A percentile compares a stretch with the other conserved stretches of the same genome.
phyloP scores from a whole-genome alignment of 2,113 vertebrate species.

The Gulo gulo region DNA sequence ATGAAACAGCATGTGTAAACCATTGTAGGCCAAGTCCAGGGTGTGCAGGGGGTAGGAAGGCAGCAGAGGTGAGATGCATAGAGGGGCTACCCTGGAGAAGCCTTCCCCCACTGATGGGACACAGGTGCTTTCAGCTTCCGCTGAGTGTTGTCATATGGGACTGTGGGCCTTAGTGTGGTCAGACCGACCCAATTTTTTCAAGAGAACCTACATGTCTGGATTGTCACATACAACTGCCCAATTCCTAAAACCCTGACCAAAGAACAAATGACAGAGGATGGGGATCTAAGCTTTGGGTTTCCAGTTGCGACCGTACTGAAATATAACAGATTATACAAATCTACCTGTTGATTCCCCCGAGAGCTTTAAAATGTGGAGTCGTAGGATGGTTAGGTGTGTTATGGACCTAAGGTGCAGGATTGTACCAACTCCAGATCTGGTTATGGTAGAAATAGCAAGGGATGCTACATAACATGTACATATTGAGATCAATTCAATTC shows the following conservation, averaged over 20 bases:
- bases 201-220: neutral
- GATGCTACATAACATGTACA: neutral
- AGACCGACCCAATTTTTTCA: neutral
- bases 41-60: neutral
- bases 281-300: neutral
- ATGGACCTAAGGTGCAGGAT: neutral
- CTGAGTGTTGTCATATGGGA: neutral
- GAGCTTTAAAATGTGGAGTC: neutral
- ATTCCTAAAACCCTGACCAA: neutral
- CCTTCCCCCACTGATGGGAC: neutral
- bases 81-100: neutral
- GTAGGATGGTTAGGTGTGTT: neutral
- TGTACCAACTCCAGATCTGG: neutral
- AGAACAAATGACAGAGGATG: neutral
- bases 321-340: neutral
- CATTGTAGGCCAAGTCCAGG: neutral
- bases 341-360: neutral
- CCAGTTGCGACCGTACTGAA: neutral
- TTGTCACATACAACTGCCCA: neutral
- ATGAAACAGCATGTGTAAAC: neutral
- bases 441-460: neutral
- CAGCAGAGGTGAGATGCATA: accelerated
- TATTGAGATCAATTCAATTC: neutral
- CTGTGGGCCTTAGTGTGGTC: neutral
- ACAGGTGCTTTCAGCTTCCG: neutral